These are phyloP conservation scores for Lithophane leautieri DNA, from an alignment of 2,888 invertebrate genomes.

Conservation along the genomic window DNA sequence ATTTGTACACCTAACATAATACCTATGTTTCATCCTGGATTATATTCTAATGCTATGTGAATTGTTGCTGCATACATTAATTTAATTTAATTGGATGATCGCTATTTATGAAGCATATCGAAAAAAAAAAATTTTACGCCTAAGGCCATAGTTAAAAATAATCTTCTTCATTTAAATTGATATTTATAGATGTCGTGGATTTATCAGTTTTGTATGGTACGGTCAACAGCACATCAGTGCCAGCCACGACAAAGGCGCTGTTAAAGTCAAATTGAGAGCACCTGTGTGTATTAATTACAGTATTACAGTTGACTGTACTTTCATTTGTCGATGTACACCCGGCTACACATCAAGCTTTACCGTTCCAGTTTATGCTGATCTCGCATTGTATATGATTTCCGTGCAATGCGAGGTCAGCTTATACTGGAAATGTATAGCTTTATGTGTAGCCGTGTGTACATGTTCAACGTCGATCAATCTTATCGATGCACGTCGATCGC, in stretches of 20 bases:
- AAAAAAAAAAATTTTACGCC: too few relatives aligned
- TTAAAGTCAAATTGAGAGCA: not conserved
- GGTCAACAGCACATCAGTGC: not conserved
- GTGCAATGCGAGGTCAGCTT: too few relatives aligned
- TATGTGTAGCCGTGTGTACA: too few relatives aligned
- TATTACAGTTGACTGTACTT: not conserved
- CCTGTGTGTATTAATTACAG: not conserved
- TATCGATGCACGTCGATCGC: slow-evolving; percentile 2
- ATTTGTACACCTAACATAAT: not conserved
- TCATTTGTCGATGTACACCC: not conserved
- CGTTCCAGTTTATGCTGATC: too few relatives aligned
- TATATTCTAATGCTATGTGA: not conserved
- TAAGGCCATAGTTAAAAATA: too few relatives aligned
- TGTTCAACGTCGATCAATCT: not conserved
- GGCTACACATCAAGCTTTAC: too few relatives aligned
- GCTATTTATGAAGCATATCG: too few relatives aligned
- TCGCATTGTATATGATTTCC: too few relatives aligned
- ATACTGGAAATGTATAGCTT: too few relatives aligned
- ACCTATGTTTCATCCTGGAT: not conserved
- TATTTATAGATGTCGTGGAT: not conserved
- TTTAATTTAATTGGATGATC: not conserved
- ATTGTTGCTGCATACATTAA: not conserved
- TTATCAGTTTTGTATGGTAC: not conserved
- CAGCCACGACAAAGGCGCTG: too few relatives aligned
- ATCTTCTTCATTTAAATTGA: not conserved